Evolutionary conservation across 2,113 vertebrate genomes (phyloP).

Genomic region (Uria aalge): DNA sequence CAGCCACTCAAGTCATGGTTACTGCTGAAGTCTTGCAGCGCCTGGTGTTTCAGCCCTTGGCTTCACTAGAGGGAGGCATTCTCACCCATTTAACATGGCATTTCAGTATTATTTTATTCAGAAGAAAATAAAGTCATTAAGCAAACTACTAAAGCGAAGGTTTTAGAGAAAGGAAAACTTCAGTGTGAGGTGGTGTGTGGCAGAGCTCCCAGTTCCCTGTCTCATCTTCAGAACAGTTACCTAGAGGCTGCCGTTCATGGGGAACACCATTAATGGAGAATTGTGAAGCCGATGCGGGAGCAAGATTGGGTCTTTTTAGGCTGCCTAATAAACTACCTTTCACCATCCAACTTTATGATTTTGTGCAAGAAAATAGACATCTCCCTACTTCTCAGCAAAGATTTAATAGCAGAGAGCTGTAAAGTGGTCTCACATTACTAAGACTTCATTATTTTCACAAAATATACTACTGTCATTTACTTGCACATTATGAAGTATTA

Average conservation of each 20-base stretch:
- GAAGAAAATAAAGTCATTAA: background rate
- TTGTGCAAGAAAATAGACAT: conserved; percentile 12
- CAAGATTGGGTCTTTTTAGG: background rate
- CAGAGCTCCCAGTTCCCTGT: background rate
- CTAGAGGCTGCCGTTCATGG: background rate
- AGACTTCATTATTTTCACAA: conserved; percentile 59
- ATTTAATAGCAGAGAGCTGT: conserved; percentile 28
- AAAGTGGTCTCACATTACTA: conserved; percentile 1
- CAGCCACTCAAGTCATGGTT: background rate
- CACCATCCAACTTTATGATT: background rate
- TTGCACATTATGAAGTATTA: conserved; percentile 23
- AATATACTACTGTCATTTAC: conserved; percentile 53
- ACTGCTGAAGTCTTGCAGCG: background rate
- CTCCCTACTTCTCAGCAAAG: conserved; percentile 18
- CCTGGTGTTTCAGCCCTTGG: background rate
- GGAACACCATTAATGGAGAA: background rate
- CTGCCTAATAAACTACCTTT: background rate
- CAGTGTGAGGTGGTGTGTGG: background rate
- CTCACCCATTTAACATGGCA: background rate
- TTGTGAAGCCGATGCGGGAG: background rate
- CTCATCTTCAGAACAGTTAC: background rate
- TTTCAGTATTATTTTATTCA: background rate
- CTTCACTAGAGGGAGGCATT: background rate
- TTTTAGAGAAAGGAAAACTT: background rate
- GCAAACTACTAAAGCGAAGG: background rate